Evolutionary conservation across 2,888 invertebrate species (phyloP), one percentile per base, ranked within the genome.

Genomic region (Agriopis marginaria): DNA sequence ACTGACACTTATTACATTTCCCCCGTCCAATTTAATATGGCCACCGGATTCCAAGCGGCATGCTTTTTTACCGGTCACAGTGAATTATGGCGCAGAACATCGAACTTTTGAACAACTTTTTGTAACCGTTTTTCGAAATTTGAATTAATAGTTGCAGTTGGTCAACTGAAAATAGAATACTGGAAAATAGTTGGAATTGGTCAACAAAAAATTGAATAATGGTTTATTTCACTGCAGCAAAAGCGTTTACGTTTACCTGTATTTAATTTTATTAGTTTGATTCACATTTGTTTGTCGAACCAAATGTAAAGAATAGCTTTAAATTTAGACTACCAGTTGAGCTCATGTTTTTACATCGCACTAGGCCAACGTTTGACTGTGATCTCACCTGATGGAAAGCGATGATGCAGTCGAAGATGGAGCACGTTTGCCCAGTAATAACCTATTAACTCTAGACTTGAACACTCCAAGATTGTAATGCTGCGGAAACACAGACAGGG

Each of bases 11-110:
- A 8, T 8, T 58, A 45, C 42, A 62, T 81, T 87, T 86, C 85
- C 80, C 79, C 79, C 77, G 78, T 76, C 77, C 86, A 84, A 85
- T 87, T 87, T 87, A 85, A 85, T 86, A 85, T 83, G 82, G 78
- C 81, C 79, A 77, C 81, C 66, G 78, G 76, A 76, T 79, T 77
- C 66, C 65, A 75, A 67, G 68, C 66, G 69, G 61, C 55, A 56
- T 55, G 56, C 53, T 64, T 70, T 72, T 75, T 70, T 69, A 55
- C 60, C 65, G 56, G 53, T 42, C 65, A 54, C 63, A 70, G 72
- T 73, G 73, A 75, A 69, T 70, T 72, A 73, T 70, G 71, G 64
- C 63, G 58, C 65, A 58, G 69, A 68, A 74, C 69, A 68, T 70
- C 72, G 75, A 72, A 73, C 74, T 66, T 76, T 73, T 63, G 51